A percentile compares a stretch with the other conserved stretches of the same genome.
Conservation (phyloP, 2,797 vertebrate species). For the Molossus alvarezi region DNA sequence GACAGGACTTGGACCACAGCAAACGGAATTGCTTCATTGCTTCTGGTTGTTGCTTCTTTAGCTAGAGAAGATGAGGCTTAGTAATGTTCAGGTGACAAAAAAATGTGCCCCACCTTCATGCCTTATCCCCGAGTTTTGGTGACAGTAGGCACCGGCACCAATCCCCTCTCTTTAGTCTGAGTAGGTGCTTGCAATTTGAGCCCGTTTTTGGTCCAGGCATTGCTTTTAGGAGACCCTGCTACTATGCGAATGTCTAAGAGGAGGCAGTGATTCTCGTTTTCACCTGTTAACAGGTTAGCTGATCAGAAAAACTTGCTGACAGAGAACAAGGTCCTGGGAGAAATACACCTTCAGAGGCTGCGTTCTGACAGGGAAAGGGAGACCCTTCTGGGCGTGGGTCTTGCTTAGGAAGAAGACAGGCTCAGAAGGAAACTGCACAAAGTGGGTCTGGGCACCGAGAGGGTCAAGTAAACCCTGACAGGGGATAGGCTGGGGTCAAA, state of each 20-base stretch:
- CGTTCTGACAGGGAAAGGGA: neutral
- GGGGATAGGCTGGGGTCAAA: neutral
- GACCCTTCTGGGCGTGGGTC: neutral
- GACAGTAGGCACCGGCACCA: neutral
- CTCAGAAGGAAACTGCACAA: neutral
- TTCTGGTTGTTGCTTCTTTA: neutral
- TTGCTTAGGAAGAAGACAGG: neutral
- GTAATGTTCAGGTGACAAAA: neutral
- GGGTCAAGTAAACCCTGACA: neutral
- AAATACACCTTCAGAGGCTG: neutral
- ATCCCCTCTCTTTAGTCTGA: neutral
- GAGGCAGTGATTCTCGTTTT: neutral
- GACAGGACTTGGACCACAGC: neutral
- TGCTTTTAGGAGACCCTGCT: constrained; percentile 12
- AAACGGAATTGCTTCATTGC: neutral
- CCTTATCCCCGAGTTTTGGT: neutral
- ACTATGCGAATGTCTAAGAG: neutral
- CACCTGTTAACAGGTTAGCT: neutral
- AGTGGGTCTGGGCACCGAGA: neutral
- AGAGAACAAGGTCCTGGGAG: neutral
- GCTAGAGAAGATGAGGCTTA: neutral
- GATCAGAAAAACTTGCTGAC: neutral
- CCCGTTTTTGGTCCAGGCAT: neutral
- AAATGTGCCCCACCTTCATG: neutral
- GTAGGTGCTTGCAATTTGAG: neutral